Evolutionary conservation across 2,888 invertebrate genomes (phyloP), one percentile per base, ranked within the genome.

Genomic region (Cephus spinipes): DNA sequence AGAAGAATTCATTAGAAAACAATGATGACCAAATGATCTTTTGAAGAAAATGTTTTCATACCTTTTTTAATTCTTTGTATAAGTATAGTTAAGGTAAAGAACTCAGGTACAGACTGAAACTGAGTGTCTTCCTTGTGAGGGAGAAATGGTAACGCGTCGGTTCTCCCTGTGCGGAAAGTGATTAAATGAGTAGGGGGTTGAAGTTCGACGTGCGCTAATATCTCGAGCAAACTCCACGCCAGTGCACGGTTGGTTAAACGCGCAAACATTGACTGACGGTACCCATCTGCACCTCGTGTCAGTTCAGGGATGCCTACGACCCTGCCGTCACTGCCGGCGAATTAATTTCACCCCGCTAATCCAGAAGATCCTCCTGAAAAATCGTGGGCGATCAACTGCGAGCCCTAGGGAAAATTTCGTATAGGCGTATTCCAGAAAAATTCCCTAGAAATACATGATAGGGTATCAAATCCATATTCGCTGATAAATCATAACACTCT

Each of bases 181-280:
- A 86, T 87, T 87, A 86, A 87, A 85, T 80, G 78, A 83, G 83
- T 84, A 81, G 81, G 83, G 83, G 86, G 83, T 84, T 81, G 85
- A 85, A 84, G 80, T 83, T 81, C 78, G 83, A 84, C 85, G 86
- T 84, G 85, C 83, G 83, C 84, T 88, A 87, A 89, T 87, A 85
- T 87, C 82, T 83, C 87, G 85, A 79, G 86, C 85, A 88, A 88
- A 89, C 88, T 87, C 83, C 81, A 82, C 79, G 83, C 77, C 82
- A 84, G 83, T 79, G 80, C 81, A 87, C 87, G 88, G 86, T 88
- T 89, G 89, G 87, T 89, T 89, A 88, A 86, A 85, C 86, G 85
- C 77, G 89, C 88, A 89, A 90, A 90, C 88, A 90, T 87, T 89
- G 87, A 88, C 90, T 87, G 85, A 87, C 82, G 83, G 82, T 82